phyloP scores from a whole-genome alignment of 2,888 invertebrate genomes.

The Carterocephalus palaemon region DNA sequence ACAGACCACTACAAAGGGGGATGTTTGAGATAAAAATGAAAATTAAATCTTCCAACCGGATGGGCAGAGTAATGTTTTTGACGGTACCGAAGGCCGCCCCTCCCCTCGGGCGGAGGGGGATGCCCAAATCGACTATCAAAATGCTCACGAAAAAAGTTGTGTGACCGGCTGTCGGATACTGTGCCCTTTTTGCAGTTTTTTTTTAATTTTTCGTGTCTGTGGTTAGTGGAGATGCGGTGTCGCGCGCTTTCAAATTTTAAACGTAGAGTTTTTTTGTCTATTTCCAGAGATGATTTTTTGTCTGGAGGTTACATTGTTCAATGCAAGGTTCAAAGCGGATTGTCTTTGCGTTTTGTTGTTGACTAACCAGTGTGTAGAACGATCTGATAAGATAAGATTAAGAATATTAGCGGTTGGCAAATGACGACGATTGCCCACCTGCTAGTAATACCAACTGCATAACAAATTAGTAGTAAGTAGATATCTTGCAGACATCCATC shows the following conservation, averaged over 20 bases:
- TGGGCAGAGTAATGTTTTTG: slow-evolving; percentile 79
- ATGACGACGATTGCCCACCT: too few species aligned
- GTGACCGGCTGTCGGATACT: slow-evolving; percentile 56
- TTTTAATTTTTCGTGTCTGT: slow-evolving; percentile 43
- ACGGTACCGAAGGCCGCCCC: slow-evolving; percentile 65
- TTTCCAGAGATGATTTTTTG: slow-evolving; percentile 8
- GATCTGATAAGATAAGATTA: too few species aligned
- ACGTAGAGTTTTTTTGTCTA: slow-evolving; percentile 24
- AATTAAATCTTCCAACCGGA: slow-evolving; percentile 79
- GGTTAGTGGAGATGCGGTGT: slow-evolving; percentile 29
- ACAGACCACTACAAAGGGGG: slow-evolving; percentile 77
- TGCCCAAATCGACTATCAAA: slow-evolving; percentile 77
- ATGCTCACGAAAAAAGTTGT: slow-evolving; percentile 71
- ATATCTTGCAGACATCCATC: too few species aligned
- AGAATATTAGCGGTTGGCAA: too few species aligned
- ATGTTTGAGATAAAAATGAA: slow-evolving; percentile 80
- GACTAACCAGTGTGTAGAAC: too few species aligned
- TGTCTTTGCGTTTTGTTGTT: too few species aligned
- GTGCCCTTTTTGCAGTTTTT: slow-evolving; percentile 50
- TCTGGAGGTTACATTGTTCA: too few species aligned
- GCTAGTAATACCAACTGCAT: too few species aligned
- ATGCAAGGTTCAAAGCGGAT: too few species aligned
- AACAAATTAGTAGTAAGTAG: too few species aligned
- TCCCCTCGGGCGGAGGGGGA: slow-evolving; percentile 41
- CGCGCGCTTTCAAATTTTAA: slow-evolving; percentile 16